phyloP scores from a whole-genome alignment of 2,888 invertebrate species.

The Agriopis marginaria region DNA sequence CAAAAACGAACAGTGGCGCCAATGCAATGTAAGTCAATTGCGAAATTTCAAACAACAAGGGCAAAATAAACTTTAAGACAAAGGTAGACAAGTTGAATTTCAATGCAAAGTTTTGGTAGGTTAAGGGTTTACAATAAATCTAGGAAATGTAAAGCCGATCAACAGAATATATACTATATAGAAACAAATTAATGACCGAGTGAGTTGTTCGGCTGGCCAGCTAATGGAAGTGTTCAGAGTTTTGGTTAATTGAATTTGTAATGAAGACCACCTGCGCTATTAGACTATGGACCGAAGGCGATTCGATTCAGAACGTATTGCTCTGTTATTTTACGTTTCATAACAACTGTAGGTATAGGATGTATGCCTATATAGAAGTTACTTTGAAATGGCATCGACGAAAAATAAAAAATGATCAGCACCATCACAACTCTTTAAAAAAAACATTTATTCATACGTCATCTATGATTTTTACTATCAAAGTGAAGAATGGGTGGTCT shows the following conservation, averaged over 20 bases:
- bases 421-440: no score
- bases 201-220: slow-evolving; percentile 32
- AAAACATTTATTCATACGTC: no score
- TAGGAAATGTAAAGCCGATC: slow-evolving; percentile 25
- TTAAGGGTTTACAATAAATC: slow-evolving; percentile 12
- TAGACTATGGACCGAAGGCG: slow-evolving; percentile 17
- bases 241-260: slow-evolving; percentile 44
- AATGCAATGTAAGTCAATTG: slow-evolving; percentile 14
- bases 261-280: slow-evolving; percentile 43
- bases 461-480: no score
- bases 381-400: neutral
- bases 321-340: slow-evolving; percentile 3
- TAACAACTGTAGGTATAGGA: neutral
- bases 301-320: slow-evolving; percentile 16
- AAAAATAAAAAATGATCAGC: no score
- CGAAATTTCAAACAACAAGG: slow-evolving; percentile 9
- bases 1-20: slow-evolving; percentile 26
- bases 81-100: neutral
- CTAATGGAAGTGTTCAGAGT: slow-evolving; percentile 40
- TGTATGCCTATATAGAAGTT: neutral
- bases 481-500: no score
- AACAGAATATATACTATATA: slow-evolving; percentile 12
- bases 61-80: slow-evolving; percentile 14
- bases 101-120: neutral
- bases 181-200: slow-evolving; percentile 38